Evolutionary conservation across 2,888 invertebrate species (phyloP), one percentile per base, ranked within the genome.

Genomic region (Clanis bilineata): DNA sequence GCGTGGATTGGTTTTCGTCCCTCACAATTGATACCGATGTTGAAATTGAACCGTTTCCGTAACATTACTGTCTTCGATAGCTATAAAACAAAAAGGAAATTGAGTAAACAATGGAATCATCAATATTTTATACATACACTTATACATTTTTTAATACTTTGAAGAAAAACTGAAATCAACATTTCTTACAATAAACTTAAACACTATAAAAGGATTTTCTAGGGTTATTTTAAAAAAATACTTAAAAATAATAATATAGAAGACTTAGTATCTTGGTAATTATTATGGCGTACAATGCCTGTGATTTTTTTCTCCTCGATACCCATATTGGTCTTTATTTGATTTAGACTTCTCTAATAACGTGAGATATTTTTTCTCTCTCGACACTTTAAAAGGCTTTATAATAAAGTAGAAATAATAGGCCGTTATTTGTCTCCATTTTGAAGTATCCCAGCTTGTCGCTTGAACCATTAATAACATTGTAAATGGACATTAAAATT

Each of bases 381-480:
- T 23, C 44, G 10, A 21, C 23, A 12, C 28, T 12, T 28, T 15
- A 28, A 15, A 51, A 1, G 25, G 25, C 23, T 7, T 41, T 56
- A 28, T 23, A 39, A 15, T 43, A n/a, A n/a, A n/a, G n/a, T n/a
- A n/a, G 18, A 23, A 56, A 45, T 55, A 22, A 25, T 22, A 18
- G 25, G 6, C 12, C n/a, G 54, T 21, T 41, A 62, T 63, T 63
- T 62, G 56, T 64, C 58, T 56, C 12, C 62, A 65, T 64, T 64
- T 61, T 45, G 28, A 41, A n/a, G n/a, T 9, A 15, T 18, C 2
- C 6, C 22, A 54, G 57, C 55, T 47, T 44, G 39, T 22, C 55
- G 43, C 32, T 43, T 21, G 38, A 41, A 5, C 54, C 63, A 61
- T 67, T 62, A 59, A 65, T 65, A n/a, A n/a, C 64, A 56, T 58